A percentile compares a stretch with the other conserved stretches of the same genome.
These are phyloP conservation scores for Sceliomorpha sp. DNA, from an alignment of 2,888 invertebrate species.

Conservation along the genomic window DNA sequence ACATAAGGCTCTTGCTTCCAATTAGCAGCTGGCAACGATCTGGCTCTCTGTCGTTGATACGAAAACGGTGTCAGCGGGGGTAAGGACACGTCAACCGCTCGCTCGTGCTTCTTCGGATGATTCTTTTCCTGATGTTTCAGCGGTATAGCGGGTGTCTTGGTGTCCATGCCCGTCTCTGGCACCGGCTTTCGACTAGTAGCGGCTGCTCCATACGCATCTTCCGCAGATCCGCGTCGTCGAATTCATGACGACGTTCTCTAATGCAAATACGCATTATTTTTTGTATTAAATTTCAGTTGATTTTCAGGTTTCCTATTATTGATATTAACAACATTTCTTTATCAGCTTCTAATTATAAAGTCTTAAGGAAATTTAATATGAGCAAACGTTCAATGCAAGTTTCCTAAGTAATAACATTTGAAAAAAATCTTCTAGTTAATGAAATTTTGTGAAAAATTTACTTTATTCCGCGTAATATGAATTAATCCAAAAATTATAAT, in stretches of 20 bases:
- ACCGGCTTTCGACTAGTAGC: constrained; percentile 59
- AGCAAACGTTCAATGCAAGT: too few relatives aligned
- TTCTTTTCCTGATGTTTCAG: constrained; percentile 73
- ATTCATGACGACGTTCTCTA: constrained; percentile 54
- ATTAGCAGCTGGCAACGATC: constrained; percentile 55
- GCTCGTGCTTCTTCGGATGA: constrained; percentile 65
- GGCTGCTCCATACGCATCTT: constrained; percentile 62
- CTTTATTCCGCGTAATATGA: too few relatives aligned
- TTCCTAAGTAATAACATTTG: too few relatives aligned
- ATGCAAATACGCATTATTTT: too few relatives aligned
- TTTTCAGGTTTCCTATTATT: too few relatives aligned
- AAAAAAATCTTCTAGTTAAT: too few relatives aligned
- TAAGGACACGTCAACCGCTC: constrained; percentile 68
- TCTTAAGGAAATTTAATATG: too few relatives aligned
- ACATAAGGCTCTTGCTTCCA: constrained; percentile 53
- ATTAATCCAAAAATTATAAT: too few relatives aligned
- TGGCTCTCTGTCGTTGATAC: constrained; percentile 60
- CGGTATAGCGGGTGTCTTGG: constrained; percentile 77
- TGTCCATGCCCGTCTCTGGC: constrained; percentile 76
- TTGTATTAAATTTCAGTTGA: too few relatives aligned
- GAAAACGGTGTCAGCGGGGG: constrained; percentile 71
- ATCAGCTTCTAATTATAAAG: too few relatives aligned
- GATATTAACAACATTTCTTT: too few relatives aligned
- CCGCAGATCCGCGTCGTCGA: constrained; percentile 58
- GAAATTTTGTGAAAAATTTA: too few relatives aligned